phyloP scores from a whole-genome alignment of 2,888 invertebrate genomes.

The Tenthredo scrophulariae region DNA sequence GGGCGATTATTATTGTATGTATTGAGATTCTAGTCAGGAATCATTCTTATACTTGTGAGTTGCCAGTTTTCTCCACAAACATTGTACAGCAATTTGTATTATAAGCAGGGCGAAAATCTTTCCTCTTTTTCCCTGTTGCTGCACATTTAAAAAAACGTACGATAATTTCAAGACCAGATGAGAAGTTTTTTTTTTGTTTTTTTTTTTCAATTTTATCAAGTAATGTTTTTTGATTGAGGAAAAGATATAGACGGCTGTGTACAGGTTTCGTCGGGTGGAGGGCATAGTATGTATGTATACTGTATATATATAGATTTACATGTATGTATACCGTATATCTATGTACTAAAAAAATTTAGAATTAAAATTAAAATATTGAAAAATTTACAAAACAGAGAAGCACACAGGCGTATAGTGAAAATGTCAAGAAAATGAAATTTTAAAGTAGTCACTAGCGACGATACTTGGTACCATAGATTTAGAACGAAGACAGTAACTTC shows the following conservation, averaged over 20 bases:
- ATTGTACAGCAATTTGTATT: background rate
- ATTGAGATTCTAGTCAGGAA: constrained; percentile 24
- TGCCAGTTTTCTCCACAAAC: background rate
- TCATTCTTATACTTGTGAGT: background rate
- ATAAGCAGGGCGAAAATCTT: background rate
- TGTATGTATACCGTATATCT: constrained; percentile 40
- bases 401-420: constrained; percentile 40
- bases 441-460: background rate
- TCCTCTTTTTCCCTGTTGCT: constrained; percentile 6
- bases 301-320: constrained; percentile 20
- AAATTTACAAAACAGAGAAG: constrained; percentile 16
- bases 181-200: background rate
- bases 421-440: constrained; percentile 34
- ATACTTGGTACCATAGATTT: constrained; percentile 36
- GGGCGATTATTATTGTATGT: background rate
- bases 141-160: background rate
- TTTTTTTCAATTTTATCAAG: background rate
- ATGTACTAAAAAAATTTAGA: constrained; percentile 32
- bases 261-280: constrained; percentile 43
- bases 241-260: constrained; percentile 52
- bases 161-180: background rate
- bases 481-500: constrained; percentile 23
- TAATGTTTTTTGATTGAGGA: constrained; percentile 1
- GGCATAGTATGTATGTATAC: constrained; percentile 46
- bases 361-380: constrained; percentile 38